phyloP scores from a whole-genome alignment of 92 coral and sea anemone genomes.

The Palythoa grandiflora region DNA sequence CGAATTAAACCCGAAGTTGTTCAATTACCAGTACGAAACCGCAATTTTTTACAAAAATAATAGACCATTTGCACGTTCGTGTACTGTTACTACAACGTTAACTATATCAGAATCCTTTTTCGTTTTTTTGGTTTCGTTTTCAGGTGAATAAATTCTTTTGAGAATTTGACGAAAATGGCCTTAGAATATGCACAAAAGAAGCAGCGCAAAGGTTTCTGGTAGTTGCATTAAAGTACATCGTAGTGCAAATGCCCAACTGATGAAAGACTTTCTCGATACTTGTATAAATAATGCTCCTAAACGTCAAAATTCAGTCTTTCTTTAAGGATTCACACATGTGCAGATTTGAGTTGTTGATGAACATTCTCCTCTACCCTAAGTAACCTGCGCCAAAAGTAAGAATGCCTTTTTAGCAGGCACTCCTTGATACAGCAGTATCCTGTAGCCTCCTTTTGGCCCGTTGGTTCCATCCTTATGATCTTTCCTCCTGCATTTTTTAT shows the following conservation, averaged over 20 bases:
- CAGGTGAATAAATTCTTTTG: conserved; percentile 16
- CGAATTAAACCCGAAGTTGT: background rate
- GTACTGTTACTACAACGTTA: conserved; percentile 5
- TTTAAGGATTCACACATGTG: conserved; percentile 34
- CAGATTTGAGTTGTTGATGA: conserved; percentile 29
- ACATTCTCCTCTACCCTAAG: conserved; percentile 26
- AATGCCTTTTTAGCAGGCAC: conserved; percentile 43
- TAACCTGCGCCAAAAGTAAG: conserved; percentile 45
- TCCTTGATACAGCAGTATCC: conserved; percentile 32
- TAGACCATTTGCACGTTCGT: conserved; percentile 14
- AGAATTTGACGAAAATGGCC: conserved; percentile 16
- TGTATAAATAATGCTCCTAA: background rate
- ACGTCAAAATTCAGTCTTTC: conserved; percentile 38
- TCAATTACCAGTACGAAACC: background rate
- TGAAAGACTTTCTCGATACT: background rate
- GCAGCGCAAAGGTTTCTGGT: conserved; percentile 1
- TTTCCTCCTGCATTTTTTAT: no score
- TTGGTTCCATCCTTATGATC: no score
- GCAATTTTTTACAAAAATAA: background rate
- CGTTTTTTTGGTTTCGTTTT: conserved; percentile 10
- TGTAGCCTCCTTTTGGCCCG: conserved; percentile 29
- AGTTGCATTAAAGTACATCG: background rate
- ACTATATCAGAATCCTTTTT: conserved; percentile 7
- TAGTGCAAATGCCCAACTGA: conserved; percentile 9
- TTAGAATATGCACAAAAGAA: background rate